Evolutionary conservation across 2,888 invertebrate species (phyloP).

Genomic region (Malacosoma neustria): DNA sequence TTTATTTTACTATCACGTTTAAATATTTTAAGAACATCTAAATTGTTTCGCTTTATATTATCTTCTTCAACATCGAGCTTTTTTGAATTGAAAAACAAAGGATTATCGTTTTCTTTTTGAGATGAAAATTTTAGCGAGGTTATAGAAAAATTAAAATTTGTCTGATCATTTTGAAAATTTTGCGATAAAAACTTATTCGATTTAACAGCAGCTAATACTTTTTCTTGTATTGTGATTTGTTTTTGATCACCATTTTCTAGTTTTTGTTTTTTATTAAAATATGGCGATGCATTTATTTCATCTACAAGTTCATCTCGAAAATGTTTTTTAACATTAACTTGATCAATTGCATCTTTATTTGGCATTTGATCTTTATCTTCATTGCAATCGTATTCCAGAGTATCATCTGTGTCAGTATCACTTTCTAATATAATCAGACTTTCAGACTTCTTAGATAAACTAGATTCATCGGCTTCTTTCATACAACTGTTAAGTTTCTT

Average conservation of each 20-base stretch:
- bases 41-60: conserved; percentile 17
- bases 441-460: conserved; percentile 16
- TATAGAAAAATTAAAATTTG: conserved; percentile 26
- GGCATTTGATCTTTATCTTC: conserved; percentile 13
- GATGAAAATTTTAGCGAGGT: conserved; percentile 23
- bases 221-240: conserved; percentile 39
- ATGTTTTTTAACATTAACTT: conserved; percentile 20
- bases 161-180: conserved; percentile 21
- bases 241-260: conserved; percentile 22
- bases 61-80: conserved; percentile 14
- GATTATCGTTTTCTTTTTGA: conserved; percentile 47
- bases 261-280: conserved; percentile 52
- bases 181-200: conserved; percentile 26
- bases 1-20: conserved; percentile 31
- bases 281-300: conserved; percentile 39
- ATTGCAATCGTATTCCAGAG: conserved; percentile 28
- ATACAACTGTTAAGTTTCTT: conserved; percentile 15
- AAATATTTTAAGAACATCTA: conserved; percentile 43
- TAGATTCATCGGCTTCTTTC: conserved; percentile 10
- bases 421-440: conserved; percentile 53
- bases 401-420: conserved; percentile 47
- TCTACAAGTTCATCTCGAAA: conserved; percentile 28
- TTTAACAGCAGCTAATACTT: conserved; percentile 40
- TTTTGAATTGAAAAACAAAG: conserved; percentile 9
- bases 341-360: conserved; percentile 4